Evolutionary conservation across 2,888 invertebrate genomes (phyloP).

Genomic region (Agonopterix heracliana): DNA sequence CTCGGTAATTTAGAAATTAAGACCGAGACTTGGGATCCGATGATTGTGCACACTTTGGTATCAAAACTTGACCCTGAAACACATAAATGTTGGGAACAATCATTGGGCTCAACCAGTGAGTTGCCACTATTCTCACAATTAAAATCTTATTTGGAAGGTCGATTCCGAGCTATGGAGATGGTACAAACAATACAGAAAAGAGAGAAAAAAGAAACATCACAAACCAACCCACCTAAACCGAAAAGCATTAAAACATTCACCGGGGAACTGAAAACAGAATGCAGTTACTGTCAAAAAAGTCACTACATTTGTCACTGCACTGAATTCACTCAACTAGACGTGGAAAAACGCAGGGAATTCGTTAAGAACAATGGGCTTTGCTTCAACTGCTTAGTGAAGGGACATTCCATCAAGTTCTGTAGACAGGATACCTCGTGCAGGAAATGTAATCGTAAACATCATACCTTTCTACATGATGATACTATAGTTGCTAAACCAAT

Average conservation of each 20-base stretch:
- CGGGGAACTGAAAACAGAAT: not conserved
- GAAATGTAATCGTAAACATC: conserved; percentile 16
- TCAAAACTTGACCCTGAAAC: conserved; percentile 17
- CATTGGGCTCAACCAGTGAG: conserved; percentile 6
- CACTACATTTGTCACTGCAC: not conserved
- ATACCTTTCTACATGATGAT: conserved; percentile 12
- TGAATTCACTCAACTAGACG: not conserved
- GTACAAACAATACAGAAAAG: conserved; percentile 5
- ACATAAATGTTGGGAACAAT: conserved; percentile 18
- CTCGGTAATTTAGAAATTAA: conserved; percentile 13
- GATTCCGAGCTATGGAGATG: conserved; percentile 16
- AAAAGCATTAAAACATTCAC: not conserved
- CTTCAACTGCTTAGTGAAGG: not conserved
- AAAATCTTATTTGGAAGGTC: conserved; percentile 9
- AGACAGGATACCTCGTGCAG: conserved; percentile 10
- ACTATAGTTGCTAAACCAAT: not conserved
- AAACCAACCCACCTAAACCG: conserved; percentile 1
- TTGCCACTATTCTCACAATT: conserved; percentile 6
- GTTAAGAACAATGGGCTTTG: not conserved
- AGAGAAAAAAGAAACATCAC: not conserved
- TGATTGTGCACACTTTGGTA: conserved; percentile 14
- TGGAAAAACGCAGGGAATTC: not conserved
- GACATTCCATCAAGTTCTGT: conserved; percentile 1
- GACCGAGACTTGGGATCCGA: conserved; percentile 13
- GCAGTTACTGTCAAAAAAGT: not conserved